These are phyloP conservation scores for Eilema sororculum DNA, from an alignment of 2,888 invertebrate genomes.

Conservation along the genomic window DNA sequence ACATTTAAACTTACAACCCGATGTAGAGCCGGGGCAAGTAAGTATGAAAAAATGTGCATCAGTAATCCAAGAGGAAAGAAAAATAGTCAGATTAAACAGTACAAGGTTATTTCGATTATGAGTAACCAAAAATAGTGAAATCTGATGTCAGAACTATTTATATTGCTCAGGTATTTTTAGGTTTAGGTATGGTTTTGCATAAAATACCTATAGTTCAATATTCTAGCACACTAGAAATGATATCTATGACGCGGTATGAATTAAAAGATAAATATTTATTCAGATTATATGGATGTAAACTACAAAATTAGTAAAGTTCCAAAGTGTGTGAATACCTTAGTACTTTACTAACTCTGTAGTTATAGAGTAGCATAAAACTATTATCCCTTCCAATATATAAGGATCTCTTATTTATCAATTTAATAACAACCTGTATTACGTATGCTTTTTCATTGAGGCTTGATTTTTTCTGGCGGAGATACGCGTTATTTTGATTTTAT, in stretches of 20 bases:
- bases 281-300: too few species aligned
- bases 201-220: background rate
- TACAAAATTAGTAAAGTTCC: background rate
- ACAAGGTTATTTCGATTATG: background rate
- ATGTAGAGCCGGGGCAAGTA: background rate
- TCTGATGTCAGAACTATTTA: background rate
- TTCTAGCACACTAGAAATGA: too few species aligned
- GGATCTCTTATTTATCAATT: background rate
- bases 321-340: too few species aligned
- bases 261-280: background rate
- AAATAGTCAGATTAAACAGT: background rate
- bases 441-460: background rate
- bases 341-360: too few species aligned
- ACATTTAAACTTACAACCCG: too few species aligned
- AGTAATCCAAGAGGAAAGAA: background rate
- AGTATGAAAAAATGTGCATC: background rate
- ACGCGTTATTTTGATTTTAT: conserved; percentile 11
- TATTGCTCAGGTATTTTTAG: too few species aligned
- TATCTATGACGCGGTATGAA: background rate
- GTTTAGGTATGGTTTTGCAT: background rate
- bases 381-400: too few species aligned
- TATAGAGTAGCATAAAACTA: background rate
- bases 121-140: too few species aligned
- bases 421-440: background rate
- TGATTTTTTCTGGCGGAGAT: conserved; percentile 4